Evolutionary conservation across 2,113 vertebrate genomes (phyloP).

Genomic region (Apteryx mantelli): DNA sequence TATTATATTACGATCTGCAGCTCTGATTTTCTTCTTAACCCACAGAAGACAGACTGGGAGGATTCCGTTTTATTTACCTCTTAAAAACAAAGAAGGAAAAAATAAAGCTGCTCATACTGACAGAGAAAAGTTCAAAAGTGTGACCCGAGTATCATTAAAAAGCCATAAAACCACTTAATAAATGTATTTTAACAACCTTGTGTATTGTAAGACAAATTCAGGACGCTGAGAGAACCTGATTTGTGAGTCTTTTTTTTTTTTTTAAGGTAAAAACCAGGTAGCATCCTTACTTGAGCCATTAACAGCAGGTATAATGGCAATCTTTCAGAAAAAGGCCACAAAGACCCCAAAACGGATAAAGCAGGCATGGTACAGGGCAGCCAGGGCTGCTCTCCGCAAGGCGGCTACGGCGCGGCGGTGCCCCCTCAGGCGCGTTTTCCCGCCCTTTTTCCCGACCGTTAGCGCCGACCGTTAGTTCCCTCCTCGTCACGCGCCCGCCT

Average conservation of each 20-base stretch:
- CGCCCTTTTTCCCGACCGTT: background rate
- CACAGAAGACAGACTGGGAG: background rate
- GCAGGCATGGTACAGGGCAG: no score
- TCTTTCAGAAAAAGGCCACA: background rate
- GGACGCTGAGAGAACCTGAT: background rate
- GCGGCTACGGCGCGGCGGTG: background rate
- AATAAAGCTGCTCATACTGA: background rate
- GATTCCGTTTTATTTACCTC: background rate
- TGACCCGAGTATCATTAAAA: background rate
- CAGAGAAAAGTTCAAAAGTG: background rate
- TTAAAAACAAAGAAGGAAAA: background rate
- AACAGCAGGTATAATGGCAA: background rate
- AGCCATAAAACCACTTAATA: background rate
- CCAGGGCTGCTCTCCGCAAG: background rate
- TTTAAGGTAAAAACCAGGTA: background rate
- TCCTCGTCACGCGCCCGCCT: rapidly evolving
- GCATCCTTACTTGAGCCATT: background rate
- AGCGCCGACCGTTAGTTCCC: rapidly evolving
- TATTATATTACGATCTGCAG: background rate
- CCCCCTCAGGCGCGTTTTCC: background rate
- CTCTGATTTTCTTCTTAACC: background rate
- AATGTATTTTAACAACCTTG: background rate
- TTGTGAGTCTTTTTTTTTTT: background rate
- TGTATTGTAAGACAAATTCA: background rate
- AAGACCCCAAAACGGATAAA: background rate